Evolutionary conservation across 2,888 invertebrate species (phyloP), one percentile per base, ranked within the genome.

Genomic region (Tolmerus cingulatus): DNA sequence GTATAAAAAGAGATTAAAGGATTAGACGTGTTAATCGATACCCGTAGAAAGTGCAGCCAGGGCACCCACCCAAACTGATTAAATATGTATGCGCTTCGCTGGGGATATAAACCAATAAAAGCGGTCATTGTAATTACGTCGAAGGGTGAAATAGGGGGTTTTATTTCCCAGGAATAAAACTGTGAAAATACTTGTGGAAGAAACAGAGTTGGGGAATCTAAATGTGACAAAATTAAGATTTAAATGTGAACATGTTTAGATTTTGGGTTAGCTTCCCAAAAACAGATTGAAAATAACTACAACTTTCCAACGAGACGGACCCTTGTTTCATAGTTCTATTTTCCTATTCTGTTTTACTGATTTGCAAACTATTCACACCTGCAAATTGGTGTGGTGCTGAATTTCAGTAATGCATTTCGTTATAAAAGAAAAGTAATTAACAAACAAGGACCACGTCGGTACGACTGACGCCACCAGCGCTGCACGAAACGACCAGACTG

Each of bases 381-480:
- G 37, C 57, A 82, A 57, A 82, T 82, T 82, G 82, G 57, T 23
- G 16, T 34, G 55, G 57, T 19, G 34, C 66, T 57, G 51, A n/a
- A 19, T 66, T 14, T 66, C 57, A 40, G 30, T 57, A 19, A n/a
- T 74, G 74, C 34, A 74, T 8, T 85, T 84, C 66, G 16, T 74
- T 85, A 85, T 85, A 85, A 74, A 85, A 85, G 74, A 85, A 84
- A 85, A 85, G 85, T 85, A 85, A 85, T 85, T 74, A 85, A 85
- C 74, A 74, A 74, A 85, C 43, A 85, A 12, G n/a, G 84, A 30
- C 27, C 81, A 81, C 30, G 34, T 55, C 30, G 30, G n/a, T n/a
- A 5, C 30, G 46, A 34, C 5, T 51, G 51, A 51, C 5, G 51
- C 79, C 51, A 30, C 51, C 19, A 51, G 79, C 79, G 7, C 14